Percentiles rank a stretch among this genome's conserved stretches.
Evolutionary conservation across 2,113 vertebrate species (phyloP).

Genomic region (Ciconia boyciana): DNA sequence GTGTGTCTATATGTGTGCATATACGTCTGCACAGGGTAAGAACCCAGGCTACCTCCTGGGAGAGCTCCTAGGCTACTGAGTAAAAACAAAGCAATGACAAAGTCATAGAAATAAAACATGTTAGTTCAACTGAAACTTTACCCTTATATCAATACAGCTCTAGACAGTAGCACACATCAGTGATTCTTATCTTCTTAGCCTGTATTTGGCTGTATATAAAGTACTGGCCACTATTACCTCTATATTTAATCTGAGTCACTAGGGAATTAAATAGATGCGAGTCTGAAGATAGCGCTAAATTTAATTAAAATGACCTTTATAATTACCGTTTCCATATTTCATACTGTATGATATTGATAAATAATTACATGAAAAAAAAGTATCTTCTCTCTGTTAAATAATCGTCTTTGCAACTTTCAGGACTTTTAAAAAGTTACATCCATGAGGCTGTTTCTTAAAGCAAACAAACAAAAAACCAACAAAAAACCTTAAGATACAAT

Average conservation of each 20-base stretch:
- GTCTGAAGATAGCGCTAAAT: background rate
- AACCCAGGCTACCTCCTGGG: too few species aligned
- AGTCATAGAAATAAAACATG: background rate
- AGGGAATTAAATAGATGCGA: background rate
- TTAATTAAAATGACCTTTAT: slow-evolving; percentile 15
- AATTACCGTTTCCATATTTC: background rate
- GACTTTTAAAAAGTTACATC: background rate
- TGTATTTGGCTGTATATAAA: background rate
- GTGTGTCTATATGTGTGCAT: too few species aligned
- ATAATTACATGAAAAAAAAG: background rate
- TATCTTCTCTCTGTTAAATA: background rate
- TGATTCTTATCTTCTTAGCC: background rate
- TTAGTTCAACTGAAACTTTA: background rate
- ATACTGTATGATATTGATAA: background rate
- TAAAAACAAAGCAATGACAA: background rate
- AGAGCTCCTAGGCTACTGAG: background rate
- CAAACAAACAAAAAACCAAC: background rate
- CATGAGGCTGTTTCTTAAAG: background rate
- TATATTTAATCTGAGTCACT: background rate
- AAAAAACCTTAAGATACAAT: background rate
- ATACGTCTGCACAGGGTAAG: fast-evolving
- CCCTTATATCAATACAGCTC: background rate
- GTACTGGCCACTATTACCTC: background rate
- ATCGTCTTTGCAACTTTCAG: background rate
- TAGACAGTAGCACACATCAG: background rate